Evolutionary conservation across 2,888 invertebrate genomes (phyloP), one percentile per base, ranked within the genome.

Genomic region (Andrena marginata): DNA sequence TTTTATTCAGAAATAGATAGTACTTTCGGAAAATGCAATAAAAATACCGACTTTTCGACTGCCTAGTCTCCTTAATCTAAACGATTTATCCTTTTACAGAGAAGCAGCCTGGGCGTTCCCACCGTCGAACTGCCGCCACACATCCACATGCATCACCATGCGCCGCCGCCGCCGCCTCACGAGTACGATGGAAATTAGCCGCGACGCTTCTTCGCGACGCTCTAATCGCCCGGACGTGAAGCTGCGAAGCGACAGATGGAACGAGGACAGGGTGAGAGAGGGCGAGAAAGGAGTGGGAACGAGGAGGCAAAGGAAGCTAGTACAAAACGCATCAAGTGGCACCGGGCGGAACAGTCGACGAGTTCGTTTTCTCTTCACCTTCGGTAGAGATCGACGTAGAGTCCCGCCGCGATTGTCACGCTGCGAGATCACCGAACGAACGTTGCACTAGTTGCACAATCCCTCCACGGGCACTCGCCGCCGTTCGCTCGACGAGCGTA

Each of bases 81-180:
- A 10, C 8, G 3, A 10, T 35, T 4, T 42, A 42, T 13, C 0
- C 42, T 42, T 42, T 93, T 92, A 35, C 92, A 95, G 95, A 93
- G 94, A 87, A 92, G 92, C 89, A 94, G 93, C 84, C 87, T 94
- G 90, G 94, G 94, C 89, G 92, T 94, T 82, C 85, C 89, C 68
- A 92, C 94, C 54, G 93, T 94, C 84, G 95, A 95, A 89, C 89
- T 95, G 85, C 94, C 95, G 73, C 94, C 94, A 78, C 94, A 94
- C 89, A 92, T 95, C 82, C 95, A 94, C 87, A 92, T 94, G 89
- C 94, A 94, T 86, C 94, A 94, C 87, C 93, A 92, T 73, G 77
- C 87, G 67, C 70, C 88, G 48, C 78, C 83, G 29, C 75, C 84
- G 10, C 85, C 87, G 68, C 80, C 90, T 5, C 93, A 91, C 80